Percentiles rank a stretch among this genome's conserved stretches.
Conservation (phyloP, 2,888 invertebrate species). For the Clunio marinus region DNA sequence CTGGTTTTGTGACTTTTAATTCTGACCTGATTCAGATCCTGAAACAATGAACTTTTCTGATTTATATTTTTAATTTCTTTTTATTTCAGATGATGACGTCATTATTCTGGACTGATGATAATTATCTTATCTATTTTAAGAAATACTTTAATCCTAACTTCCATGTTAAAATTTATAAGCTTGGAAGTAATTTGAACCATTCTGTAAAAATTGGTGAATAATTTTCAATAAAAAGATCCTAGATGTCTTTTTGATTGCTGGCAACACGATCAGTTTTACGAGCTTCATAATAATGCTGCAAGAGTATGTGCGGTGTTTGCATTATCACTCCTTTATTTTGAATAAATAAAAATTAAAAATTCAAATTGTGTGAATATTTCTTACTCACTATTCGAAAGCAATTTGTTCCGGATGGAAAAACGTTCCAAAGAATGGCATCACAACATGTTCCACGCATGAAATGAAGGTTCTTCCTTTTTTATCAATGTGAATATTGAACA, state of each 20-base stretch:
- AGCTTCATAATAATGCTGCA: slow-evolving; percentile 70
- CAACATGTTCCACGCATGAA: slow-evolving; percentile 41
- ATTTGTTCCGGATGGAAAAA: slow-evolving; percentile 86
- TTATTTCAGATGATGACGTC: slow-evolving; percentile 34
- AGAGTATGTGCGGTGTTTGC: slow-evolving; percentile 57
- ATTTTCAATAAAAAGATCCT: slow-evolving; percentile 63
- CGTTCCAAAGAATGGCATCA: slow-evolving; percentile 71
- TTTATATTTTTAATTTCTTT: neutral
- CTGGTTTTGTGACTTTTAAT: too few species aligned
- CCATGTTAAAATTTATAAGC: slow-evolving; percentile 57
- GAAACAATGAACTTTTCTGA: too few species aligned
- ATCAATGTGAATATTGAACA: neutral
- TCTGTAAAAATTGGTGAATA: slow-evolving; percentile 59
- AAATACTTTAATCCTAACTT: neutral
- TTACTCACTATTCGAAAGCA: slow-evolving; percentile 64
- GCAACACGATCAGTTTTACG: slow-evolving; percentile 54
- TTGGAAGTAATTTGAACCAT: slow-evolving; percentile 58
- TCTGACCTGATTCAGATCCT: too few species aligned
- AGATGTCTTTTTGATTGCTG: slow-evolving; percentile 51
- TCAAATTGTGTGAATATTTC: neutral
- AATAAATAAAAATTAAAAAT: slow-evolving; percentile 1
- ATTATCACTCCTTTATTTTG: neutral
- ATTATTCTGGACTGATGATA: slow-evolving; percentile 23
- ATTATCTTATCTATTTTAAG: neutral
- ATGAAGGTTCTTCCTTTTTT: neutral